Percentiles rank a stretch among this genome's conserved stretches.
Evolutionary conservation across 2,113 vertebrate genomes (phyloP).

Genomic region (Hiodon alosoides): DNA sequence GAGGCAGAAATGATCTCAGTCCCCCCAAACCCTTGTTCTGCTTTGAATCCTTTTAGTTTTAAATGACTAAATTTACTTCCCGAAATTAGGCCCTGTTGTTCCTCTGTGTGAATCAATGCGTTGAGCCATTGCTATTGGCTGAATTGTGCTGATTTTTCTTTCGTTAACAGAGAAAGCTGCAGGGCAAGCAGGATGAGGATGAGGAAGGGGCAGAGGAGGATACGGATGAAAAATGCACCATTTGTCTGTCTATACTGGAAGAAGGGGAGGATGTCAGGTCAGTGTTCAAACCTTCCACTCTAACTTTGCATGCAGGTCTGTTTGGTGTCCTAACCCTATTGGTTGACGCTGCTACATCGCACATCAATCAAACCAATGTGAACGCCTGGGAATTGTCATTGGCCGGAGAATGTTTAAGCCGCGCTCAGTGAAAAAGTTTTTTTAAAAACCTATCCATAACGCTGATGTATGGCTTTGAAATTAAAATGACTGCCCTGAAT

Average conservation of each 20-base stretch:
- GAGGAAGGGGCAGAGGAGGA: conserved; percentile 94
- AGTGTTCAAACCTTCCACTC: conserved; percentile 19
- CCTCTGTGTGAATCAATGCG: neutral
- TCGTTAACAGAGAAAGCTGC: conserved; percentile 96
- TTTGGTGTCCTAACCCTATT: too few species aligned
- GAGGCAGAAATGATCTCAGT: neutral
- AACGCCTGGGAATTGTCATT: neutral
- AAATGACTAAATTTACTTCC: too few species aligned
- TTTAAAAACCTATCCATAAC: conserved; percentile 13
- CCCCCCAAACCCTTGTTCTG: neutral
- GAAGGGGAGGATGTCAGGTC: conserved; percentile 99
- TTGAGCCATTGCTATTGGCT: neutral
- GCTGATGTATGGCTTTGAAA: conserved; percentile 23
- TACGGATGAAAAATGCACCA: conserved; percentile 98
- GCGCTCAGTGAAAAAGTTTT: too few species aligned
- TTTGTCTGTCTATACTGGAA: conserved; percentile 97
- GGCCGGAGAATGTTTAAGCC: neutral
- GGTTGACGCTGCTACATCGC: neutral
- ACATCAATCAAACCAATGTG: neutral
- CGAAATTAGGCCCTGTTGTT: neutral
- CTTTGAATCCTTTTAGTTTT: conserved; percentile 15
- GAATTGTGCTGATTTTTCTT: conserved; percentile 41
- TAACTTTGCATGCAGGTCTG: neutral
- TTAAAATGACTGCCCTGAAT: conserved; percentile 43
- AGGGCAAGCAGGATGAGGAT: conserved; percentile 84